Evolutionary conservation across 2,888 invertebrate species (phyloP), one percentile per base, ranked within the genome.

Genomic region (Digitonthophagus gazella): DNA sequence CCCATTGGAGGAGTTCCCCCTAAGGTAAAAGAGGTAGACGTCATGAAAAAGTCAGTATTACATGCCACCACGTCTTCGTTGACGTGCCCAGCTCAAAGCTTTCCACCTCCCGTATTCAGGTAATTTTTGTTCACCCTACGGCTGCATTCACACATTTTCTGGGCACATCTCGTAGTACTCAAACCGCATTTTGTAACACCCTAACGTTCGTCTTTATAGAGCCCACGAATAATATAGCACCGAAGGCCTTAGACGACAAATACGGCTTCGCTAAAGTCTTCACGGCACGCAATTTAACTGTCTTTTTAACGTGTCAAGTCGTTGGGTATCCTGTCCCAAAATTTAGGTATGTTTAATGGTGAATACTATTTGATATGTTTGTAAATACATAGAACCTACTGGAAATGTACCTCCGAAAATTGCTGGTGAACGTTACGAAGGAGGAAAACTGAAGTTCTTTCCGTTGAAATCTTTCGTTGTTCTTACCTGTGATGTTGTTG

Each of bases 261-360:
- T 80, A 80, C 75, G 83, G 83, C 71, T 82, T 83, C 75, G 81
- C 84, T 71, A 84, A 76, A 64, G 69, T 76, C 58, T 66, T 68
- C 8, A 55, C 67, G 2, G 22, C 64, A 16, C 15, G 58, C 6
- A 61, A 80, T 69, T 82, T 83, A 75, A 82, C 85, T 75, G 85
- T 87, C 71, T 88, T 89, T 76, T 83, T 92, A 81, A 86, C 88
- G 76, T 91, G 91, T 81, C 88, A 89, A 80, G 88, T 90, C 74
- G 87, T 89, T 79, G 90, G 89, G 78, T 91, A 86, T 81, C 91
- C 92, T 72, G 87, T 88, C 73, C 91, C 91, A 73, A 78, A 87
- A 76, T 90, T 88, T 87, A 91, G 91, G 91, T 91, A 87, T 84
- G 84, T 85, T 64, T 68, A 5, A 16, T 54, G 3, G 16, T 64